Percentiles rank a stretch among this genome's conserved stretches.
Conservation (phyloP, 2,797 vertebrate species). For the Poecilia wingei region DNA sequence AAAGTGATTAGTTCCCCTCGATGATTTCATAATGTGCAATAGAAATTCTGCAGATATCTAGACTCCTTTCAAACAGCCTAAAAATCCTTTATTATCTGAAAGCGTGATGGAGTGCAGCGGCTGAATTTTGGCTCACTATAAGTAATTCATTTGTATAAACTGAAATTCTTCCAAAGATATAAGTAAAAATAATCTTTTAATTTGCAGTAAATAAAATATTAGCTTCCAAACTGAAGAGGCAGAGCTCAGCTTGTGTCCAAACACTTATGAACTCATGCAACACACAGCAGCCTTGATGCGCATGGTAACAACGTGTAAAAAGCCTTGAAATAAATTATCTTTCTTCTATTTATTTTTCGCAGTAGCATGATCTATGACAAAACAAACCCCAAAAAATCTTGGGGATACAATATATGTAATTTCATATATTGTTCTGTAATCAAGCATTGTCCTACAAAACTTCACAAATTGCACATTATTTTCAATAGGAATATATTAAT, state of each 20-base stretch:
- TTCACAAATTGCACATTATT: not conserved
- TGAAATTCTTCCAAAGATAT: constrained; percentile 23
- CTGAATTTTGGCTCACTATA: constrained; percentile 29
- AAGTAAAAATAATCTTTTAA: constrained; percentile 4
- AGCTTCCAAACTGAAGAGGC: not conserved
- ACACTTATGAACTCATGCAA: not conserved
- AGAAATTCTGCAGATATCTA: constrained; percentile 42
- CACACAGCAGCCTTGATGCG: not conserved
- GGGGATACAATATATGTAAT: not conserved
- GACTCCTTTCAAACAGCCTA: constrained; percentile 33
- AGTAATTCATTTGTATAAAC: constrained; percentile 12
- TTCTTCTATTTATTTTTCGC: not conserved
- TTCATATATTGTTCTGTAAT: not conserved
- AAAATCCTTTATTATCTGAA: constrained; percentile 32
- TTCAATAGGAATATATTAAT: no score
- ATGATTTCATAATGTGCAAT: constrained; percentile 33
- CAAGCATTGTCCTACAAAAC: not conserved
- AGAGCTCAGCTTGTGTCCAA: not conserved
- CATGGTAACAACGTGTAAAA: not conserved
- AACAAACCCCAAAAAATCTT: not conserved
- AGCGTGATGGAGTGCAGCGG: constrained; percentile 10
- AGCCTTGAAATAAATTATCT: not conserved
- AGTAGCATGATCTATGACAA: not conserved
- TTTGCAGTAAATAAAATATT: not conserved
- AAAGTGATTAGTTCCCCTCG: constrained; percentile 50